These are phyloP conservation scores for Tuberolachnus salignus DNA, from an alignment of 2,888 invertebrate genomes.

Conservation along the genomic window DNA sequence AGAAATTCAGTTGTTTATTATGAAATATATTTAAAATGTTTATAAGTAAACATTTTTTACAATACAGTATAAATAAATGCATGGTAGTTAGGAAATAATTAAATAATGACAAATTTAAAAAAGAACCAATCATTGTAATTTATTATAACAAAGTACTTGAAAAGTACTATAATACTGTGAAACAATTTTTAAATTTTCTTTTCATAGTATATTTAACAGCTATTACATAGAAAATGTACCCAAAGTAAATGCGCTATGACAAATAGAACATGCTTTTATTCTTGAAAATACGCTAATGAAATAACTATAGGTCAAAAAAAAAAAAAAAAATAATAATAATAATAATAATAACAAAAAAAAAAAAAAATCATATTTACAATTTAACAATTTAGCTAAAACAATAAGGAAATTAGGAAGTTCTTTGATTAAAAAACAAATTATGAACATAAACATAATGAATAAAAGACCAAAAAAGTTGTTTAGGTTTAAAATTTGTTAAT, in stretches of 20 bases:
- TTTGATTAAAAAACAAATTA: conserved; percentile 54
- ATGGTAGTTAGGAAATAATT: not conserved
- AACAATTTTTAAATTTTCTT: conserved; percentile 33
- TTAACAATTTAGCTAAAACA: conserved; percentile 56
- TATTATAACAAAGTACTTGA: conserved; percentile 54
- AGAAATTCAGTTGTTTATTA: no score
- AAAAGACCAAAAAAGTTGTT: conserved; percentile 29
- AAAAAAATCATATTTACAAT: conserved; percentile 55
- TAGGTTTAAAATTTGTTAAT: conserved; percentile 18
- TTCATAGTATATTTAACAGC: conserved; percentile 48
- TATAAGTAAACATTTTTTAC: no score
- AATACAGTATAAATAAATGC: not conserved
- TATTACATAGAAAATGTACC: conserved; percentile 56
- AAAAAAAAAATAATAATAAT: conserved; percentile 5
- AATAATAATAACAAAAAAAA: conserved; percentile 43
- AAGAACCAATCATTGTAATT: conserved; percentile 54
- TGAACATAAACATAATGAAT: conserved; percentile 43
- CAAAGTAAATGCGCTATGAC: conserved; percentile 53
- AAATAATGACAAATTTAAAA: conserved; percentile 40
- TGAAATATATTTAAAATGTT: no score
- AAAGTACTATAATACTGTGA: conserved; percentile 54
- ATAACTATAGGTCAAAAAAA: conserved; percentile 53
- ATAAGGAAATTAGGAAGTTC: conserved; percentile 55
- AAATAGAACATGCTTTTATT: conserved; percentile 44
- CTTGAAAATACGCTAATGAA: conserved; percentile 39